Evolutionary conservation across 2,113 vertebrate species (phyloP).

Genomic region (Lota lota): DNA sequence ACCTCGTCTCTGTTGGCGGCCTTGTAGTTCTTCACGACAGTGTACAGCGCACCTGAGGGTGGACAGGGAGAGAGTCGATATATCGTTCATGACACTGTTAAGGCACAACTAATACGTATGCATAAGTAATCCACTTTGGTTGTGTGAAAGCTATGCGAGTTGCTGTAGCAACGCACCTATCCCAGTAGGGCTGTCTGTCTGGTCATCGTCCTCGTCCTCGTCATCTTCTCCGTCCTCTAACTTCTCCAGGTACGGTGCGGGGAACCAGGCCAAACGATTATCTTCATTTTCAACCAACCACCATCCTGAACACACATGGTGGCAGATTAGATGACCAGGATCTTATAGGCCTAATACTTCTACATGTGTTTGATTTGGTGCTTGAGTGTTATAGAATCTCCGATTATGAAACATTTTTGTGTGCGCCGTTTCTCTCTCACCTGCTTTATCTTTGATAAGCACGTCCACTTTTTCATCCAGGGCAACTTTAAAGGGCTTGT

Average conservation of each 20-base stretch:
- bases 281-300: conserved; percentile 88
- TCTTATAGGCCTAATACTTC: not conserved
- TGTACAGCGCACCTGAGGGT: conserved; percentile 72
- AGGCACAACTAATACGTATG: not conserved
- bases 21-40: conserved; percentile 66
- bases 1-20: conserved; percentile 78
- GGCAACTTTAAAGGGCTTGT: conserved; percentile 73
- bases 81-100: not conserved
- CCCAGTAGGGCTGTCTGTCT: conserved; percentile 11
- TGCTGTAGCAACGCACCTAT: conserved; percentile 43
- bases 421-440: conserved; percentile 56
- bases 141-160: not conserved
- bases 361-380: not conserved
- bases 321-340: not conserved
- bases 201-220: conserved; percentile 26
- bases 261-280: conserved; percentile 88
- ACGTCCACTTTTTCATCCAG: conserved; percentile 79
- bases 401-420: no score
- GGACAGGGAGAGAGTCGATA: not conserved
- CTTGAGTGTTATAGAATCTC: no score
- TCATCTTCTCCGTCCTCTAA: conserved; percentile 32
- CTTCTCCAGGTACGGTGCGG: conserved; percentile 86
- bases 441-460: conserved; percentile 84
- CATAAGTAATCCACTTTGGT: not conserved
- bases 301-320: conserved; percentile 78